These are phyloP conservation scores for Orcinus orca DNA, from an alignment of 2,113 vertebrate genomes.

Conservation along the genomic window DNA sequence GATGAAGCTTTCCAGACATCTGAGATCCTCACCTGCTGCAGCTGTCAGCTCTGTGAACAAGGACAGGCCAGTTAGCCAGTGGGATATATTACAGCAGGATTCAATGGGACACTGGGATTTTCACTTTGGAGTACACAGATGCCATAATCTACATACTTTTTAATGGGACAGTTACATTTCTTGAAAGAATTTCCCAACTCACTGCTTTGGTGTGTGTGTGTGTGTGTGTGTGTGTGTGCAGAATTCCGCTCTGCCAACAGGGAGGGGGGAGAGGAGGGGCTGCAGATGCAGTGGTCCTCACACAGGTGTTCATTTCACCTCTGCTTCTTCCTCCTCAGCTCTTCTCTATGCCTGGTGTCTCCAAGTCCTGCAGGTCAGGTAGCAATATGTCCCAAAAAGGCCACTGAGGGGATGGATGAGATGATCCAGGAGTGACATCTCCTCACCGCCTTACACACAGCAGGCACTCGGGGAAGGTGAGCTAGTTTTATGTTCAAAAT, in stretches of 20 bases:
- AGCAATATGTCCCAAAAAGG: not conserved
- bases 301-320: fast-evolving
- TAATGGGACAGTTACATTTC: not conserved
- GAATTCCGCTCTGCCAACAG: not conserved
- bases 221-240: fast-evolving
- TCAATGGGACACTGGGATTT: too few species aligned
- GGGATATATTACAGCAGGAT: not conserved
- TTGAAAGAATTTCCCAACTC: not conserved
- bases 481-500: not conserved
- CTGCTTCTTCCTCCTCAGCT: not conserved
- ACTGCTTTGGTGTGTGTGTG: not conserved
- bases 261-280: not conserved
- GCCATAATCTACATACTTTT: not conserved
- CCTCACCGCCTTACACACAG: fast-evolving
- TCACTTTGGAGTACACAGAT: not conserved
- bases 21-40: not conserved
- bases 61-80: not conserved
- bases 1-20: not conserved
- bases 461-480: not conserved
- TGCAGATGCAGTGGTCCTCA: too few species aligned
- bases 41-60: not conserved
- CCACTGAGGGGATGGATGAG: not conserved
- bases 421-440: not conserved
- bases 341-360: fast-evolving
- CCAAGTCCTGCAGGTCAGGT: not conserved